Conservation (phyloP, 1,140 invertebrate species). For the Drosophila tsacasi region DNA sequence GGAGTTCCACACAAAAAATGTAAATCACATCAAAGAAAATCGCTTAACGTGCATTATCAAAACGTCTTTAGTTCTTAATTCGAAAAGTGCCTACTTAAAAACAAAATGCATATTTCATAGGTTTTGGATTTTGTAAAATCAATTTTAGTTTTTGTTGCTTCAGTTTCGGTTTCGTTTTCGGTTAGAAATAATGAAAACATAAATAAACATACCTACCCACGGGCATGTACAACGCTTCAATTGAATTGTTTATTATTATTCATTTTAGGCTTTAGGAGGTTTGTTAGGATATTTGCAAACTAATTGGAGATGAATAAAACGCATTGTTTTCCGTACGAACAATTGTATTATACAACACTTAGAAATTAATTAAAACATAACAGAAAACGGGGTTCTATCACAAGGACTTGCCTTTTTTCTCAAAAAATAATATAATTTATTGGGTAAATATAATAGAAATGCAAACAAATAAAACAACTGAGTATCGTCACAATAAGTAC, state of each 20-base stretch:
- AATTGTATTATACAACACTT: constrained; percentile 74
- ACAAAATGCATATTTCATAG: constrained; percentile 39
- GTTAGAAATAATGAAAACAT: constrained; percentile 37
- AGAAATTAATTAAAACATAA: constrained; percentile 46
- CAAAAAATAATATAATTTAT: background rate
- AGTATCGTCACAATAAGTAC: constrained; percentile 65
- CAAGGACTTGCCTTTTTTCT: constrained; percentile 5
- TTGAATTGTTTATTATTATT: constrained; percentile 49
- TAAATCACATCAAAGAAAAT: constrained; percentile 45
- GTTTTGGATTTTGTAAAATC: constrained; percentile 20
- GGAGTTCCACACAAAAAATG: constrained; percentile 22
- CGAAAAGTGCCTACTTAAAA: constrained; percentile 46
- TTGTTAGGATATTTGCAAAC: constrained; percentile 37
- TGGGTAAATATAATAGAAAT: constrained; percentile 42
- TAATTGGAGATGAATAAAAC: constrained; percentile 63
- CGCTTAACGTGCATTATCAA: constrained; percentile 47
- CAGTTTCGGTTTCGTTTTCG: constrained; percentile 7
- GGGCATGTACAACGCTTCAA: constrained; percentile 56
- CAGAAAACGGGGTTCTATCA: constrained; percentile 29
- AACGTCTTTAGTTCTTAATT: constrained; percentile 33
- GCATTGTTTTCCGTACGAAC: constrained; percentile 44
- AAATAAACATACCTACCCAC: constrained; percentile 69
- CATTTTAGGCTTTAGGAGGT: constrained; percentile 20
- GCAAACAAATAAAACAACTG: constrained; percentile 64
- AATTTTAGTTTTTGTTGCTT: constrained; percentile 34